Conservation (phyloP, 1,140 invertebrate genomes). For the Drosophila bipectinata region DNA sequence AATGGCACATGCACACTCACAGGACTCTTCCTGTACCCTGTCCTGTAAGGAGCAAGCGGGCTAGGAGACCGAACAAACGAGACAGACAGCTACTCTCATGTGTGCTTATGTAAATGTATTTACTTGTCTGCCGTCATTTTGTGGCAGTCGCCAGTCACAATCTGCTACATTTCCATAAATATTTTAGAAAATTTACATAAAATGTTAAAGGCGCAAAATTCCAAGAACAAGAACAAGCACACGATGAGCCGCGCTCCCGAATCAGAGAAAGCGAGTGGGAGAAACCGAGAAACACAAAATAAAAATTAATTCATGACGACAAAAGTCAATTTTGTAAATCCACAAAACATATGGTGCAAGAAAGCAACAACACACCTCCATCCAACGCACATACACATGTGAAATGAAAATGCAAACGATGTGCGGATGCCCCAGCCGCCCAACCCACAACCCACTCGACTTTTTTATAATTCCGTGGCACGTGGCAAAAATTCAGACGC, state of each 20-base stretch:
- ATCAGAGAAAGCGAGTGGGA: slow-evolving; percentile 7
- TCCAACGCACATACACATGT: slow-evolving; percentile 20
- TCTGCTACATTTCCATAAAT: slow-evolving; percentile 82
- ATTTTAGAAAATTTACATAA: slow-evolving; percentile 81
- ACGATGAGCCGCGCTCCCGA: slow-evolving; percentile 30
- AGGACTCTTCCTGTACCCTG: background rate
- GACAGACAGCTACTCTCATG: slow-evolving; percentile 18
- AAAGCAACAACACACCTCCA: slow-evolving; percentile 23
- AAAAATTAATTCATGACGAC: slow-evolving; percentile 80
- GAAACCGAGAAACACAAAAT: slow-evolving; percentile 18
- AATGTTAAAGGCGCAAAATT: slow-evolving; percentile 58
- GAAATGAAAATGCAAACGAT: slow-evolving; percentile 69
- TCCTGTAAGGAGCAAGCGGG: background rate
- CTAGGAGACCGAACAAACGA: background rate
- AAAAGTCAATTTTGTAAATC: slow-evolving; percentile 77
- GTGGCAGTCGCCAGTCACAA: slow-evolving; percentile 73
- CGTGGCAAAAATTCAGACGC: slow-evolving; percentile 70
- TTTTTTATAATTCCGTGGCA: slow-evolving; percentile 40
- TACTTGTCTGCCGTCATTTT: slow-evolving; percentile 76
- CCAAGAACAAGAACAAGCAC: slow-evolving; percentile 41
- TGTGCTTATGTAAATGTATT: slow-evolving; percentile 72
- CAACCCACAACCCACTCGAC: background rate
- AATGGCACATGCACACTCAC: slow-evolving; percentile 15
- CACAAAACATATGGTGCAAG: slow-evolving; percentile 70
- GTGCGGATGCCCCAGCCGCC: slow-evolving; percentile 37